Percentiles rank a stretch among this genome's conserved stretches.
Evolutionary conservation across 1,140 invertebrate genomes (phyloP).

Genomic region (Ceratitis capitata): DNA sequence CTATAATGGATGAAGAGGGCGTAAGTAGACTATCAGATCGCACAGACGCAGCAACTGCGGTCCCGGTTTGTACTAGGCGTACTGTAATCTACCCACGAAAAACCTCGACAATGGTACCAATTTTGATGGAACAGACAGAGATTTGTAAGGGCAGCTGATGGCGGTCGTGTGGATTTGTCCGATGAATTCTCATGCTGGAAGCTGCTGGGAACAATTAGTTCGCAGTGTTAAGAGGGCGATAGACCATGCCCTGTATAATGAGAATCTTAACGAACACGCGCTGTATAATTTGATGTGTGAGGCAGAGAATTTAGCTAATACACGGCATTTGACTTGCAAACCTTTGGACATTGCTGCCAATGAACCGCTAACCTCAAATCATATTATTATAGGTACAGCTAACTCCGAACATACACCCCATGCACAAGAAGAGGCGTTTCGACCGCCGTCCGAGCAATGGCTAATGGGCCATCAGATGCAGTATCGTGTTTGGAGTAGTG

Average conservation of each 20-base stretch:
- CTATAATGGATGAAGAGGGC: no score
- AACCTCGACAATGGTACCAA: slow-evolving; percentile 41
- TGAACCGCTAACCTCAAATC: slow-evolving; percentile 43
- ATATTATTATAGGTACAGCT: slow-evolving; percentile 41
- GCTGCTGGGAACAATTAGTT: slow-evolving; percentile 52
- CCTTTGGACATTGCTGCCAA: slow-evolving; percentile 49
- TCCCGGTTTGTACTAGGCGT: no score
- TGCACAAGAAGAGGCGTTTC: background rate
- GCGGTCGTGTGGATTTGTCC: slow-evolving; percentile 40
- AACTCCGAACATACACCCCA: slow-evolving; percentile 33
- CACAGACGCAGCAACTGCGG: no score
- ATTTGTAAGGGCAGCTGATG: background rate
- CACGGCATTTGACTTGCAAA: slow-evolving; percentile 50
- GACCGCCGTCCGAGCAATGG: slow-evolving; percentile 38
- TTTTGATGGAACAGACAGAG: slow-evolving; percentile 41
- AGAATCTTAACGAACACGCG: slow-evolving; percentile 46
- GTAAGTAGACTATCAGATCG: no score
- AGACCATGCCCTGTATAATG: slow-evolving; percentile 41
- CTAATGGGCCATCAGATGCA: slow-evolving; percentile 20
- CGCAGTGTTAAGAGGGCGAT: slow-evolving; percentile 49
- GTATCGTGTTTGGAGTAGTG: slow-evolving; percentile 42
- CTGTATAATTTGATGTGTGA: slow-evolving; percentile 48
- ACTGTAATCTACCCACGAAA: no score
- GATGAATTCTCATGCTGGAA: slow-evolving; percentile 42
- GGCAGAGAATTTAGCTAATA: slow-evolving; percentile 49